A percentile compares a stretch with the other conserved stretches of the same genome.
These are phyloP conservation scores for Choristoneura rosaceana DNA, from an alignment of 2,888 invertebrate genomes.

Conservation along the genomic window DNA sequence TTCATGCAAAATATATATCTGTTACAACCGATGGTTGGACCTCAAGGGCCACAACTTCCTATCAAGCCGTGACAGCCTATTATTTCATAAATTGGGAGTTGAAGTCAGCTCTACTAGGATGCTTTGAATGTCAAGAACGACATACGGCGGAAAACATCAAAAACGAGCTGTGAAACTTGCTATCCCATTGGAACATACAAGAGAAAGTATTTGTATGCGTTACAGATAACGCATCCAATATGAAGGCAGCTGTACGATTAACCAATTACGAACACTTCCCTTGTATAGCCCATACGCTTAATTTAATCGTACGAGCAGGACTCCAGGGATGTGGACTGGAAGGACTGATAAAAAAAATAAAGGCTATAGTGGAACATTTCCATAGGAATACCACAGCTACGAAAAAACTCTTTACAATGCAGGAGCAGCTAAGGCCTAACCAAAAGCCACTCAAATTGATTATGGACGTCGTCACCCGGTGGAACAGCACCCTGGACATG, in stretches of 20 bases:
- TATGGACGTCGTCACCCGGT: constrained; percentile 48
- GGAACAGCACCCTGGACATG: constrained; percentile 49
- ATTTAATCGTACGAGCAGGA: constrained; percentile 4
- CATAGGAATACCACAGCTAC: constrained; percentile 48
- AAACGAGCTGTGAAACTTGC: background rate
- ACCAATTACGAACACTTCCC: constrained; percentile 50
- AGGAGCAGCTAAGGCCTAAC: constrained; percentile 41
- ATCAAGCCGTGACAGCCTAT: too few relatives aligned
- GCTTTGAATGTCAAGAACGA: too few relatives aligned
- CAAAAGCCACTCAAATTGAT: constrained; percentile 46
- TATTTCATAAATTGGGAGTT: too few relatives aligned
- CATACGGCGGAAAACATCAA: background rate
- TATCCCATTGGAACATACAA: constrained; percentile 43
- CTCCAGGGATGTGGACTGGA: constrained; percentile 1
- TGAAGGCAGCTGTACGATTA: constrained; percentile 51
- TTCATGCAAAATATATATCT: too few relatives aligned
- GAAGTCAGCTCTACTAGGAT: too few relatives aligned
- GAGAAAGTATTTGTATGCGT: constrained; percentile 48
- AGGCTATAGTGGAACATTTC: constrained; percentile 50
- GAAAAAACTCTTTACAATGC: constrained; percentile 47
- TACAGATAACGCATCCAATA: constrained; percentile 52
- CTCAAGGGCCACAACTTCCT: too few relatives aligned
- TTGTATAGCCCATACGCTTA: constrained; percentile 44
- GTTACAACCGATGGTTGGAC: too few relatives aligned
- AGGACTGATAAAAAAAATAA: constrained; percentile 49